Base-by-base conservation (phyloP, 2,113 vertebrate species). In the Tretioscincus oriximinensis region DNA sequence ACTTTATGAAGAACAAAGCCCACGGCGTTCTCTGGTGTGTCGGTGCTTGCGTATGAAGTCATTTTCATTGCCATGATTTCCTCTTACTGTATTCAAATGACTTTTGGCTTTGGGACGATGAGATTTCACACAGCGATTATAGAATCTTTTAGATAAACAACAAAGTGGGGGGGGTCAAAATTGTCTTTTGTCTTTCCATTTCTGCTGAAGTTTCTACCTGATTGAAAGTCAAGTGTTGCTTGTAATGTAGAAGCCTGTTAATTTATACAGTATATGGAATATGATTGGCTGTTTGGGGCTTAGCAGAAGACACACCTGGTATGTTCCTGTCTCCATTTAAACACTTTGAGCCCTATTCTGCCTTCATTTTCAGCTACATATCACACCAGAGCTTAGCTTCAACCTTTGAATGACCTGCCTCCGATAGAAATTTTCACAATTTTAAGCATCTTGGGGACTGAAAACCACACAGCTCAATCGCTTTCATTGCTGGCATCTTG, bases 11-110 rank as follows among this genome's bases (percentile, higher is more conserved):
- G 78, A 92, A 85, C 90, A 58, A 88, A 88, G 90, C 90, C 92
- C 93, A 89, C 91, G 90, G 91, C 77, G 28, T 94, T 90, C 81
- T 92, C 85, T 92, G 90, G 86, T 91, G 91, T 94, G 90, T 95
- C 82, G 72, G 69, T 88, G 90, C 90, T 90, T 92, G 91, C 83
- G 0, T 88, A 93, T 87, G 85, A 89, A 93, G 88, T 94, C 89
- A 85, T 93, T 93, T 90, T 85, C 92, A 89, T 92, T 87, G 87
- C 91, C 87, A 88, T 92, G 78, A 78, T 92, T 94, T 93, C 83
- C 87, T 93, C 91, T 91, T 81, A 86, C n/a, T 31, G 68, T 85
- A 88, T 88, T 85, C 76, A 84, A 88, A 86, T 88, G 91, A 89
- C 81, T 88, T 92, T 93, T 93, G 88, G 80, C 86, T 89, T 91